Base-by-base conservation (phyloP, 2,888 invertebrate species). In the Drosophila nr. medialis region DNA sequence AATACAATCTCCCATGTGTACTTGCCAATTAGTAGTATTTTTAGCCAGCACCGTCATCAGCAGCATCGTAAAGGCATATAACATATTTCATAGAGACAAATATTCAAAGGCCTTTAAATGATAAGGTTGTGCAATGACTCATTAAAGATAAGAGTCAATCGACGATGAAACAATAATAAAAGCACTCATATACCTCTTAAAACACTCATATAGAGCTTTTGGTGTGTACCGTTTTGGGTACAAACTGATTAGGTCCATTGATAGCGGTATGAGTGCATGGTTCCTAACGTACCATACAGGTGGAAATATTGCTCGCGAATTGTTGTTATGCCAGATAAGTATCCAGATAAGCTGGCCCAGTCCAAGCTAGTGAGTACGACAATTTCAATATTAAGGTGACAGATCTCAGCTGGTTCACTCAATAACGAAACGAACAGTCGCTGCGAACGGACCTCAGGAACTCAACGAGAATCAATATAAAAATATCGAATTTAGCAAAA, bases 381-480 rank as follows among this genome's bases (percentile, higher is more conserved):
- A 50, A 59, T 74, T 73, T 67, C 65, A 82, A 68, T 89, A 81
- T 75, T 87, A 84, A 85, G 66, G 59, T 58, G 55, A 53, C 72
- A 68, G 42, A 65, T 67, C 74, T 64, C 18, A 58, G 34, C 32
- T 11, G 8, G 11, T 18, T n/a, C 13, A 55, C 32, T 56, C 74
- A 80, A 86, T 71, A 77, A 72, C 59, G 63, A 74, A 72, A 36
- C 67, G 51, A 72, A 58, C 64, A 54, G 54, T 71, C 73, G 60
- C 32, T 54, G 73, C 76, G 80, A 80, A 69, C 75, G 72, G 56
- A 73, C 56, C 60, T 58, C 21, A 32, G 59, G 21, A 45, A 64
- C 32, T 60, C n/a, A 38, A 48, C 30, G 34, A 55, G 7, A 54
- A 55, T 32, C 10, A n/a, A 48, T 34, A 64, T 29, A 51, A 38